These are phyloP conservation scores for Daktulosphaira vitifoliae DNA, from an alignment of 1,140 invertebrate genomes.

Conservation along the genomic window DNA sequence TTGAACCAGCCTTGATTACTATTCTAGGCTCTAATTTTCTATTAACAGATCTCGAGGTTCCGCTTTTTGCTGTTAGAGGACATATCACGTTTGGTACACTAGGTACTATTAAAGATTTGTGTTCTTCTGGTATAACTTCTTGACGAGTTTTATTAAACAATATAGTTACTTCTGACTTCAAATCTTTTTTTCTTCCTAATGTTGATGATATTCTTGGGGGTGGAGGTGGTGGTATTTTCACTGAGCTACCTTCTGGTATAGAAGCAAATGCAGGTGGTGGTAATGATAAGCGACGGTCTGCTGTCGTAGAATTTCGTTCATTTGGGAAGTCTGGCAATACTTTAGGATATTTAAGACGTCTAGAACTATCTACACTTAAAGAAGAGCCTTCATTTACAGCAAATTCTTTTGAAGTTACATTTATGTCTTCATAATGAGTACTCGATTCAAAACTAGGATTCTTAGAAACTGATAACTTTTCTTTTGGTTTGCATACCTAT, in stretches of 20 bases:
- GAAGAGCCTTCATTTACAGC: conserved; percentile 38
- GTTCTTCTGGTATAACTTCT: conserved; percentile 3
- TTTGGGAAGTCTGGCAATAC: conserved; percentile 62
- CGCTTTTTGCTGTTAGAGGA: not conserved
- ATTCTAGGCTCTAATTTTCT: not conserved
- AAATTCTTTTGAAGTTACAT: conserved; percentile 56
- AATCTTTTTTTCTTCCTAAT: conserved; percentile 45
- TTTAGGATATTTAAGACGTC: conserved; percentile 69
- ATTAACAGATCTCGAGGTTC: not conserved
- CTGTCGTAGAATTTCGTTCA: conserved; percentile 37
- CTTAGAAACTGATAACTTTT: conserved; percentile 38
- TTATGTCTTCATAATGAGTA: conserved; percentile 49
- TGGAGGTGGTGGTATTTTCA: conserved; percentile 52
- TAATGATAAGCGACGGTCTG: conserved; percentile 46
- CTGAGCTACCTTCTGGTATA: conserved; percentile 42
- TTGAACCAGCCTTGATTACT: not conserved
- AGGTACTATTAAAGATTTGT: conserved; percentile 5
- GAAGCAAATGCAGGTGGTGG: conserved; percentile 44
- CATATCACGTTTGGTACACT: conserved; percentile 15
- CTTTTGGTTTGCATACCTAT: conserved; percentile 26
- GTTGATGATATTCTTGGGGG: conserved; percentile 55
- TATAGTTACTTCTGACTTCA: not conserved
- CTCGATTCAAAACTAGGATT: conserved; percentile 43
- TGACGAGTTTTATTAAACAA: not conserved
- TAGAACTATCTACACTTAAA: conserved; percentile 54